Evolutionary conservation across 2,888 invertebrate genomes (phyloP), one percentile per base, ranked within the genome.

Genomic region (Acleris cristana): DNA sequence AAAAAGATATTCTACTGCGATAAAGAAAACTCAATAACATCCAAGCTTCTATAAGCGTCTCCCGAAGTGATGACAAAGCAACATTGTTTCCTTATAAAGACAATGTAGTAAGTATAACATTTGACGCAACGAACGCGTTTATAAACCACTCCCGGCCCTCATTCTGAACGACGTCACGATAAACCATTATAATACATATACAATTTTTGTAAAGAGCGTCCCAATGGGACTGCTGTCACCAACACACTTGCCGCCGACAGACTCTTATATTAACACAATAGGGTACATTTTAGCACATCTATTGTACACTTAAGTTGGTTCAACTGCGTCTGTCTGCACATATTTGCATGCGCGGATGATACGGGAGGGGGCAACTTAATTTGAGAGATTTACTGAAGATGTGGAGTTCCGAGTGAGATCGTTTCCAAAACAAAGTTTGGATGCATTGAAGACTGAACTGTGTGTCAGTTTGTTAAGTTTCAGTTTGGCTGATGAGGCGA

Each of bases 311-410:
- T 18, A 19, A 34, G 3, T 18, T 48, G 14, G 49, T 19, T 3
- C 23, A 26, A 44, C 34, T 59, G 63, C 49, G 59, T 54, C 70
- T 61, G 67, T 56, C 67, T 68, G 71, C 70, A 71, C 70, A 70
- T 70, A 70, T 71, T 71, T 71, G 72, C 71, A 72, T 72, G 61
- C 65, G 68, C 60, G 68, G 64, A 64, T 58, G 63, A 52, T 68
- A 53, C 49, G 51, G 48, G 64, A 68, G 68, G 65, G 67, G 62
- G 57, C 70, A 69, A 72, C 72, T 72, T 72, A 69, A 72, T 72
- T 72, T 65, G 65, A 65, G 69, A 71, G 71, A 71, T 71, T 70
- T 70, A 65, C 67, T 58, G 69, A 64, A 65, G 64, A 69, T 66
- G 65, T 53, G 56, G 65, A 70, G 70, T 67, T 67, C 40, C 48